Evolutionary conservation across 2,888 invertebrate genomes (phyloP).

Genomic region (Lottia scabra): DNA sequence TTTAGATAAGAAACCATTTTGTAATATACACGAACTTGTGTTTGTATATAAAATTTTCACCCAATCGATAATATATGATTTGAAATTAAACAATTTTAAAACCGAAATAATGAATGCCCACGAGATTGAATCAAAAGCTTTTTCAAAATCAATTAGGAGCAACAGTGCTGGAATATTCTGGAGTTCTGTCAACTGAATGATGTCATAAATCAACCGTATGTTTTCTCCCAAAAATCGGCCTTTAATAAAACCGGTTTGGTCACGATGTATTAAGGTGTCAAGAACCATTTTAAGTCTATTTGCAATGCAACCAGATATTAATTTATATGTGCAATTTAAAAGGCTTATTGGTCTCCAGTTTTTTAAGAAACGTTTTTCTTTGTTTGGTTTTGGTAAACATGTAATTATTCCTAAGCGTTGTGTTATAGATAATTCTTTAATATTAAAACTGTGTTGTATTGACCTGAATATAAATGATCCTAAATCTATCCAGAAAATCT

Average conservation of each 20-base stretch:
- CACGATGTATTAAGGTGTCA: no score
- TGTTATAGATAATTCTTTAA: conserved; percentile 19
- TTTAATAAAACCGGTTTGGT: no score
- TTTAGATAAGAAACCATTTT: no score
- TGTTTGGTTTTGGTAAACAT: no score
- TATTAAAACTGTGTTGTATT: conserved; percentile 13
- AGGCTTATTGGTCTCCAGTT: conserved; percentile 22
- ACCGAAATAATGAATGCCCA: conserved; percentile 23
- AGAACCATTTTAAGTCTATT: conserved; percentile 17
- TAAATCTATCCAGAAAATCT: conserved; percentile 19
- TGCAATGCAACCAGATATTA: conserved; percentile 23
- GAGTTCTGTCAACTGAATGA: no score
- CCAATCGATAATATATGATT: no score
- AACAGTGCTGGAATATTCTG: no score
- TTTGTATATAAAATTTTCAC: no score
- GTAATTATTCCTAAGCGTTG: conserved; percentile 30
- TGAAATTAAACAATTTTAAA: no score
- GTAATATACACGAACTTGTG: no score
- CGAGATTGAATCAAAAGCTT: conserved; percentile 23
- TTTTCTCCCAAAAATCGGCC: no score
- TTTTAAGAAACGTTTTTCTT: conserved; percentile 18
- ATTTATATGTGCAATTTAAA: conserved; percentile 22
- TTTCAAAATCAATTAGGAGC: conserved; percentile 25
- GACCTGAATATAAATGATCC: conserved; percentile 13
- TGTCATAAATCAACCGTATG: no score